Conservation (phyloP, 2,888 invertebrate species). For the Aspidiotus destructor region DNA sequence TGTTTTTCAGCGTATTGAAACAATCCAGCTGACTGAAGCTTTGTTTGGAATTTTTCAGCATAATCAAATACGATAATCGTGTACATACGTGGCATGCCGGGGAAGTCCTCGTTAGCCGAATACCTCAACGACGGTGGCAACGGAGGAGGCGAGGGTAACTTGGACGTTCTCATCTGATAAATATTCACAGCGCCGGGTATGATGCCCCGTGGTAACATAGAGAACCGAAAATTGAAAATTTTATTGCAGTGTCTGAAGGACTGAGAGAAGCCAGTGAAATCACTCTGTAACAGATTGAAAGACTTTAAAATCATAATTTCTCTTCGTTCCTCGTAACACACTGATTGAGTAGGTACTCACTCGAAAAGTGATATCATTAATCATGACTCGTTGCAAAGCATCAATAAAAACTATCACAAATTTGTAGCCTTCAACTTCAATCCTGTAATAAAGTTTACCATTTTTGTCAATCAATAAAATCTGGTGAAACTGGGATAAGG, state of each 20-base stretch:
- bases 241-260: slow-evolving; percentile 63
- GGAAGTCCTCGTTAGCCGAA: background rate
- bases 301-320: too few species aligned
- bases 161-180: slow-evolving; percentile 56
- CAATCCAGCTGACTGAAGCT: background rate
- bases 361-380: slow-evolving; percentile 67
- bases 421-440: slow-evolving; percentile 59
- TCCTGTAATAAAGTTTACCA: slow-evolving; percentile 41
- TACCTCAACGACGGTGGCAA: slow-evolving; percentile 21
- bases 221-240: slow-evolving; percentile 70
- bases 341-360: slow-evolving; percentile 42
- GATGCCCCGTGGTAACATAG: slow-evolving; percentile 63
- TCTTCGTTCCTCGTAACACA: too few species aligned
- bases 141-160: slow-evolving; percentile 27
- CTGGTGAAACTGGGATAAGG: background rate
- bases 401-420: slow-evolving; percentile 73
- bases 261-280: slow-evolving; percentile 75
- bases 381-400: slow-evolving; percentile 61
- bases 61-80: too few species aligned
- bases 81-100: background rate
- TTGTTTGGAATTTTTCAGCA: background rate
- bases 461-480: background rate
- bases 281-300: slow-evolving; percentile 47
- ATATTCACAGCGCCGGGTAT: slow-evolving; percentile 61
- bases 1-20: too few species aligned